A percentile compares a stretch with the other conserved stretches of the same genome.
phyloP scores from a whole-genome alignment of 2,113 vertebrate genomes.

The Rafetus swinhoei region DNA sequence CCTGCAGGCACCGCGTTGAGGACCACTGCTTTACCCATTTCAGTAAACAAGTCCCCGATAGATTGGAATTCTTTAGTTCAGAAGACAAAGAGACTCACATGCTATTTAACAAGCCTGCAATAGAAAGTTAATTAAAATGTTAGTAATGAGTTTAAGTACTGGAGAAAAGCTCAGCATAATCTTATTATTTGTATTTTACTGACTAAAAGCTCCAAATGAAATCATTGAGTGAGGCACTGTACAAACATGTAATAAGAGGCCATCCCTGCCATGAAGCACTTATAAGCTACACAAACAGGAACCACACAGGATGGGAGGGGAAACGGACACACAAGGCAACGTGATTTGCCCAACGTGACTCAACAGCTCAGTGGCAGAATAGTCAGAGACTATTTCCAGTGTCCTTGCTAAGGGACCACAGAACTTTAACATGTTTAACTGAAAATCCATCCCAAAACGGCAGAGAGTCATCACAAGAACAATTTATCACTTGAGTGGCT shows the following conservation, averaged over 20 bases:
- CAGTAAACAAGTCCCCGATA: not conserved
- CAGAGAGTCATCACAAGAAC: not conserved
- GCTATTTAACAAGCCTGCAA: not conserved
- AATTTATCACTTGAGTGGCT: rapidly evolving
- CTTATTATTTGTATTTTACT: not conserved
- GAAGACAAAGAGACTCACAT: not conserved
- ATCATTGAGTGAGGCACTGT: rapidly evolving
- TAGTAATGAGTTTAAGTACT: not conserved
- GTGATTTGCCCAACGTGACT: not conserved
- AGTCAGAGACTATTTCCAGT: not conserved
- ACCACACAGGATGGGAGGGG: not conserved
- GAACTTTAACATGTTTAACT: not conserved
- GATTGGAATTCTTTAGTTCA: not conserved
- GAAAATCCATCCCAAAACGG: not conserved
- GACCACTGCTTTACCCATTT: not conserved
- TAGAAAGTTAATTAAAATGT: not conserved
- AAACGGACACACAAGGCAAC: rapidly evolving
- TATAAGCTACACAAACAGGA: too few species aligned
- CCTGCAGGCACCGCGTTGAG: too few species aligned
- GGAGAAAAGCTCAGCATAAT: rapidly evolving
- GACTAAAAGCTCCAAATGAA: not conserved
- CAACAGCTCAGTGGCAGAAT: not conserved
- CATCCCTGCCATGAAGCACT: not conserved
- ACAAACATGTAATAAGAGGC: not conserved
- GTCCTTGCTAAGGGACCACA: rapidly evolving